Evolutionary conservation across 2,113 vertebrate species (phyloP).

Genomic region (Muntiacus muntjak): DNA sequence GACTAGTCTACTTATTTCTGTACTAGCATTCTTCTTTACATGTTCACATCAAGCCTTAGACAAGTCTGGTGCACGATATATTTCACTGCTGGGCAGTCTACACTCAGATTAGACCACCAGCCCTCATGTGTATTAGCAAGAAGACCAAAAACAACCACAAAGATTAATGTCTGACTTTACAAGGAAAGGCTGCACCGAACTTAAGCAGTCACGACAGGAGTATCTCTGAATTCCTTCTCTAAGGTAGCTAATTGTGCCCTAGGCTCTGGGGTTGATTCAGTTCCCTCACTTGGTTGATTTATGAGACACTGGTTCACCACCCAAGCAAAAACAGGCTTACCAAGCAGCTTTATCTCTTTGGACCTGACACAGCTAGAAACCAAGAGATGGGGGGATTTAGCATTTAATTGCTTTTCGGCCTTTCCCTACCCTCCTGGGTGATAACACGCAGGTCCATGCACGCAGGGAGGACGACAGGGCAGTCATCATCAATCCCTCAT

Average conservation of each 20-base stretch:
- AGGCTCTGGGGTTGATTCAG: too few species aligned
- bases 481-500: background rate
- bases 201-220: background rate
- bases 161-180: background rate
- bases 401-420: background rate
- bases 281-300: background rate
- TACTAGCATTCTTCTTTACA: background rate
- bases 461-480: background rate
- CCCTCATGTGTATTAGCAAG: background rate
- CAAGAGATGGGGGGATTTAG: background rate
- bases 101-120: background rate
- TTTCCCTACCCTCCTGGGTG: background rate
- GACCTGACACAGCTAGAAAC: background rate
- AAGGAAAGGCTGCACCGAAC: background rate
- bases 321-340: background rate
- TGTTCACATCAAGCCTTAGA: background rate
- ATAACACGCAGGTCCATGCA: background rate
- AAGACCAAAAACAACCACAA: background rate
- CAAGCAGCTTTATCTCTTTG: background rate
- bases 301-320: background rate
- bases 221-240: background rate
- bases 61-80: background rate
- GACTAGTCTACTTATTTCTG: background rate
- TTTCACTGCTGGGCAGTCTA: background rate
- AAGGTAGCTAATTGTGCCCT: background rate